phyloP scores from a whole-genome alignment of 2,113 vertebrate species.

The Tragelaphus buxtoni region DNA sequence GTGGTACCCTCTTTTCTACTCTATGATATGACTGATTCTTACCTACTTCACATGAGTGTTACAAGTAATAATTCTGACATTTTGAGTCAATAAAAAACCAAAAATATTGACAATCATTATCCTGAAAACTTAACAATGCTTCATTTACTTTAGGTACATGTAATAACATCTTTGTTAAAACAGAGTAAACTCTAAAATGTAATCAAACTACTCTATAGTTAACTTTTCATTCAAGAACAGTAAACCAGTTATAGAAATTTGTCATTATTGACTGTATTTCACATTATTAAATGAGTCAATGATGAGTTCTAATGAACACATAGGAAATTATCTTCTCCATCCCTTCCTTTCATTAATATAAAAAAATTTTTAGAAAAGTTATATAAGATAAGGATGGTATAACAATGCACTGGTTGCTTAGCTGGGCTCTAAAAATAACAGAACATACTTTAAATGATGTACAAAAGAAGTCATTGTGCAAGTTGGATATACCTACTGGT shows the following conservation, averaged over 20 bases:
- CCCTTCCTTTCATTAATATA: neutral
- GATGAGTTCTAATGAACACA: neutral
- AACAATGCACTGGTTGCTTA: neutral
- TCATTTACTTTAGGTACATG: neutral
- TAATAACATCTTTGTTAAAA: slow-evolving; percentile 27
- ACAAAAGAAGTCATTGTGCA: neutral
- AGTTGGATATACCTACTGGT: neutral
- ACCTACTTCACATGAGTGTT: neutral
- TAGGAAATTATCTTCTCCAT: slow-evolving; percentile 4
- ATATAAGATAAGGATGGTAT: neutral
- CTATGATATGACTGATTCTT: neutral
- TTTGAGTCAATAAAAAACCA: slow-evolving; percentile 7
- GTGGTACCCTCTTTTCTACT: neutral
- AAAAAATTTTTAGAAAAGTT: neutral
- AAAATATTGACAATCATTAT: neutral
- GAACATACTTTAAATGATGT: neutral
- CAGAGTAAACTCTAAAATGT: slow-evolving; percentile 3
- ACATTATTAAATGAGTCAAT: slow-evolving; percentile 14
- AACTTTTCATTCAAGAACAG: slow-evolving; percentile 12
- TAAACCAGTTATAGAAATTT: neutral
- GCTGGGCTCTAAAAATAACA: slow-evolving; percentile 2
- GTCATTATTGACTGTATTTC: neutral
- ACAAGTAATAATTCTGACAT: neutral
- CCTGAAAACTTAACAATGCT: neutral
- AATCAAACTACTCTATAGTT: neutral